These are phyloP conservation scores for Phrynocephalus versicolor DNA, from an alignment of 2,113 vertebrate species.

Conservation along the genomic window DNA sequence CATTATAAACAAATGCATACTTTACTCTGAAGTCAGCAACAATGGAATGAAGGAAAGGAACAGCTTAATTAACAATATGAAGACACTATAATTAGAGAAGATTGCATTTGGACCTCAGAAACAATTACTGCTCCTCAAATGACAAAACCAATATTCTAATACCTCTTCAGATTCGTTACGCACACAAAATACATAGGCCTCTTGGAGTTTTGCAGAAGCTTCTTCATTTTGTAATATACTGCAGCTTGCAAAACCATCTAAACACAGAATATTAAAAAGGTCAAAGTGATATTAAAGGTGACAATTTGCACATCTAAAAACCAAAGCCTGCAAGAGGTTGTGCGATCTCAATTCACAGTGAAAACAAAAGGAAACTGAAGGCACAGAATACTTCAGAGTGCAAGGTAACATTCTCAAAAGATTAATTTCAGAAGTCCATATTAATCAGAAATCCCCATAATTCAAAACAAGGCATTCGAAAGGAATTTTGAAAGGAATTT, in stretches of 20 bases:
- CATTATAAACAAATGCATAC: background rate
- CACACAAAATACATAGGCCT: constrained; percentile 28
- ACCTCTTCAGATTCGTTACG: constrained; percentile 35
- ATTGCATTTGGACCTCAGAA: constrained; percentile 24
- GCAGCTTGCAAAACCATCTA: constrained; percentile 41
- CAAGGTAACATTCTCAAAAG: background rate
- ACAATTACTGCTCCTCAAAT: constrained; percentile 28
- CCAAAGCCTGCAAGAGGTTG: background rate
- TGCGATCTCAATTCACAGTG: background rate
- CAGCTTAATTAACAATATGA: background rate
- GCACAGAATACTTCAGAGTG: accelerated
- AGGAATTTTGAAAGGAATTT: background rate
- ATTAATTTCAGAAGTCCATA: background rate
- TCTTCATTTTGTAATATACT: constrained; percentile 48
- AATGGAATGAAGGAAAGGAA: background rate
- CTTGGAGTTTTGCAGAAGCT: constrained; percentile 34
- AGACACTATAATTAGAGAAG: background rate
- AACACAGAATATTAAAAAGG: constrained; percentile 67
- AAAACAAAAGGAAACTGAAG: constrained; percentile 13
- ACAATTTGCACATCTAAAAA: constrained; percentile 56
- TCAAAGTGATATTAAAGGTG: constrained; percentile 58
- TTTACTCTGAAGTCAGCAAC: background rate
- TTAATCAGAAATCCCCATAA: background rate
- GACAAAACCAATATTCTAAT: constrained; percentile 48
- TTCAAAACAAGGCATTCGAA: background rate